Evolutionary conservation across 2,797 vertebrate genomes (phyloP), one percentile per base, ranked within the genome.

Genomic region (Salmo trutta): DNA sequence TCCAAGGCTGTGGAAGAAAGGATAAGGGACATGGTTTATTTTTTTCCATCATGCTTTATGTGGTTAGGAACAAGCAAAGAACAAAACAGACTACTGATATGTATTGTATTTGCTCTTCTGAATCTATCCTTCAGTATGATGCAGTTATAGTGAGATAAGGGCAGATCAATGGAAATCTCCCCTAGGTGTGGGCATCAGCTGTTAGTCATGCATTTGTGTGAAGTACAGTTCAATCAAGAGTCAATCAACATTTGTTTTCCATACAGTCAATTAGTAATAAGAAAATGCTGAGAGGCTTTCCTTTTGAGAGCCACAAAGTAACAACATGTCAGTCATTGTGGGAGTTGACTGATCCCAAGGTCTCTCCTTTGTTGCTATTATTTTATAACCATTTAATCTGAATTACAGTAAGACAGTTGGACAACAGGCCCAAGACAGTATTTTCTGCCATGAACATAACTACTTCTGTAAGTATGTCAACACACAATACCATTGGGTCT

Each of bases 1-100:
- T 84, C 71, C 79, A 75, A 80, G 83, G 78, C 80, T 75, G 71
- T 75, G 80, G 75, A 54, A 69, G 75, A 82, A 68, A 78, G 78
- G 78, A 85, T 77, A 79, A 31, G 62, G 75, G 78, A 85, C 51
- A 73, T 53, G 51, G 24, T 47, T 47, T 47, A 47, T 2, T 65
- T 64, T 36, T 51, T 56, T 69, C 52, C 47, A 69, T 27, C 65
- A 78, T 21, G 36, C 52, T 72, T 59, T 24, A 71, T 65, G 64
- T 62, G 52, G 27, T 79, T 77, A 75, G 59, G 74, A 77, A 77
- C 52, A 47, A 47, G 41, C 41, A 47, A 47, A 14, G 2, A 47
- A 47, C 41, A 47, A 77, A 66, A 24, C 65, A 56, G 36, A 70
- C 21, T 41, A 27, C 62, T 27, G 19, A 27, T 65, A 27, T 10